Conservation (phyloP, 2,797 vertebrate species). For the Aselliscus stoliczkanus region DNA sequence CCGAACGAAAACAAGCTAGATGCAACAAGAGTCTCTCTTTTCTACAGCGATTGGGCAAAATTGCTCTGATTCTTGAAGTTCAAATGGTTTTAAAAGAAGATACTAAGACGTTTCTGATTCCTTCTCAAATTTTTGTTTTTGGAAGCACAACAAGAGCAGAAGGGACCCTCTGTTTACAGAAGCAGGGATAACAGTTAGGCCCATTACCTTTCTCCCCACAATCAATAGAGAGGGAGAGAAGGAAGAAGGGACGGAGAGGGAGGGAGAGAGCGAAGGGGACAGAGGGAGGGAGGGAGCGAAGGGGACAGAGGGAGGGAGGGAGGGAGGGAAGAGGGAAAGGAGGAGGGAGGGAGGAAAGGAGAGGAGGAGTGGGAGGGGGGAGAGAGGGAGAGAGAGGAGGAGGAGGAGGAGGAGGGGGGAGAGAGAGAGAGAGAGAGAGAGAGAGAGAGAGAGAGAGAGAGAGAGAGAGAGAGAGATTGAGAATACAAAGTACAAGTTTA, state of each 20-base stretch:
- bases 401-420: too few species aligned
- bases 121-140: neutral
- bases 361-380: neutral
- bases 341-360: neutral
- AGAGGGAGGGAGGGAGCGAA: neutral
- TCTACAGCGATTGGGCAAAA: slow-evolving; percentile 20
- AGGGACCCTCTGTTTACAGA: neutral
- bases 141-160: neutral
- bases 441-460: neutral
- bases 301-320: neutral
- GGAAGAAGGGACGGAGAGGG: too few species aligned
- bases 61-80: slow-evolving; percentile 13
- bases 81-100: slow-evolving; percentile 40
- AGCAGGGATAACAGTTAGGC: neutral
- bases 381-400: neutral
- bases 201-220: neutral
- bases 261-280: too few species aligned
- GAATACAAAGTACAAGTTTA: neutral
- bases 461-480: neutral
- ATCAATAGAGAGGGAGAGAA: neutral
- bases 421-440: neutral
- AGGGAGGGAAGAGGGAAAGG: neutral
- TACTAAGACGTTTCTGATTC: neutral
- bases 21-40: slow-evolving; percentile 20
- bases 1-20: slow-evolving; percentile 40